A percentile compares a stretch with the other conserved stretches of the same genome.
Evolutionary conservation across 2,113 vertebrate genomes (phyloP).

Genomic region (Sander lucioperca): DNA sequence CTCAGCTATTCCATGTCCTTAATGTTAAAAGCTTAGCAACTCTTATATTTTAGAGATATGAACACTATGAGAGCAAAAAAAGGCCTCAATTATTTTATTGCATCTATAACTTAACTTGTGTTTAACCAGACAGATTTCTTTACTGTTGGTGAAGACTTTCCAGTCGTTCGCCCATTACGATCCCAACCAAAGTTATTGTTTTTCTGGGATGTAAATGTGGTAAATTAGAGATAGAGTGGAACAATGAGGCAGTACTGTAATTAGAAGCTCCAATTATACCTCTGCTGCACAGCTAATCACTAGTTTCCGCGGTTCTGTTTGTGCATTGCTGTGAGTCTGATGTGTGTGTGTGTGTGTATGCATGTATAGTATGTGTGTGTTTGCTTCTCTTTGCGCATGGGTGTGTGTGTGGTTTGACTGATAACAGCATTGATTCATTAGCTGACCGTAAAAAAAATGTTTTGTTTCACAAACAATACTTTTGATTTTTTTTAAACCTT

Average conservation of each 20-base stretch:
- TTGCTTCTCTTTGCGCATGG: constrained; percentile 24
- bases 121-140: constrained; percentile 39
- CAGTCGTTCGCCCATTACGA: constrained; percentile 43
- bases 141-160: constrained; percentile 14
- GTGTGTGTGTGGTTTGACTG: constrained; percentile 52
- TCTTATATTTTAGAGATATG: constrained; percentile 51
- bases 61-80: constrained; percentile 38
- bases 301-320: constrained; percentile 66
- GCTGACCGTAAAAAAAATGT: constrained; percentile 38
- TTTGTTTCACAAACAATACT: constrained; percentile 36
- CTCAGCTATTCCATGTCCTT: constrained; percentile 31
- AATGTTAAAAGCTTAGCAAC: constrained; percentile 38
- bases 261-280: constrained; percentile 75
- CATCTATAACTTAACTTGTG: constrained; percentile 41
- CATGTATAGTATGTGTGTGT: constrained; percentile 18
- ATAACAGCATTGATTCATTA: constrained; percentile 52
- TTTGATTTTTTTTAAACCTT: constrained; percentile 34
- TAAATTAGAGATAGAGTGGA: constrained; percentile 73
- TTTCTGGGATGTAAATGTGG: constrained; percentile 70
- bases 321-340: constrained; percentile 46
- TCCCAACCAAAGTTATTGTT: constrained; percentile 70
- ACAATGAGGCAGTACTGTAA: constrained; percentile 73
- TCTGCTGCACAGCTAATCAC: constrained; percentile 73
- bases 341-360: constrained; percentile 35
- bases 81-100: constrained; percentile 39